Conservation (phyloP, 2,888 invertebrate species). For the Anodontia alba region DNA sequence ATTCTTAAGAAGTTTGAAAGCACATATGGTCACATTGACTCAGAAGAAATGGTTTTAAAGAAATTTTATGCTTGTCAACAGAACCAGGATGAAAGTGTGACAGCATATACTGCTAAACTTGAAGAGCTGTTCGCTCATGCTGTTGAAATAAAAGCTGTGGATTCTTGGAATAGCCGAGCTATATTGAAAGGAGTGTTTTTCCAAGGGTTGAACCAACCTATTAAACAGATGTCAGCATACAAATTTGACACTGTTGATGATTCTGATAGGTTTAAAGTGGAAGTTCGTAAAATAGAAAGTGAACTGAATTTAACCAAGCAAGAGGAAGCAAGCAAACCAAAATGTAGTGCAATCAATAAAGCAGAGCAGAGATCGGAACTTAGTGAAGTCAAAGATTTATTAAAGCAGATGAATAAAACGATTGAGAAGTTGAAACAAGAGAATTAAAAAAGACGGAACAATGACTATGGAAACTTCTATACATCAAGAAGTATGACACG, state of each 20-base stretch:
- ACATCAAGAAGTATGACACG: no score
- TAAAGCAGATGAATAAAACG: background rate
- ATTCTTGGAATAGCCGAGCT: no score
- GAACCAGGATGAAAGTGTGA: background rate
- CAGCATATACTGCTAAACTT: background rate
- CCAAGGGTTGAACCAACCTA: background rate
- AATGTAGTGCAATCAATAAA: background rate
- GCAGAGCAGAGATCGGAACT: background rate
- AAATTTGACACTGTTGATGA: background rate
- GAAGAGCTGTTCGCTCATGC: conserved; percentile 16
- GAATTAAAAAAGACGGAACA: no score
- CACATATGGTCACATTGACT: conserved; percentile 11
- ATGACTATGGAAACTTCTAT: no score
- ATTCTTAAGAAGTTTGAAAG: background rate
- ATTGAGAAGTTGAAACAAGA: background rate
- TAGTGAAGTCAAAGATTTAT: background rate
- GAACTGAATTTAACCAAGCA: background rate
- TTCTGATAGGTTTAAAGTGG: background rate
- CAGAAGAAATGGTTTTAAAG: conserved; percentile 1
- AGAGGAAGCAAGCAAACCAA: background rate
- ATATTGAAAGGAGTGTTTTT: background rate
- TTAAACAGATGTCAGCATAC: background rate
- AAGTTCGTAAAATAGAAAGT: background rate
- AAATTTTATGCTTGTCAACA: conserved; percentile 16
- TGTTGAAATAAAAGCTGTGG: no score